Base-by-base conservation (phyloP, 1,140 invertebrate genomes). In the Elymnias hypermnestra region DNA sequence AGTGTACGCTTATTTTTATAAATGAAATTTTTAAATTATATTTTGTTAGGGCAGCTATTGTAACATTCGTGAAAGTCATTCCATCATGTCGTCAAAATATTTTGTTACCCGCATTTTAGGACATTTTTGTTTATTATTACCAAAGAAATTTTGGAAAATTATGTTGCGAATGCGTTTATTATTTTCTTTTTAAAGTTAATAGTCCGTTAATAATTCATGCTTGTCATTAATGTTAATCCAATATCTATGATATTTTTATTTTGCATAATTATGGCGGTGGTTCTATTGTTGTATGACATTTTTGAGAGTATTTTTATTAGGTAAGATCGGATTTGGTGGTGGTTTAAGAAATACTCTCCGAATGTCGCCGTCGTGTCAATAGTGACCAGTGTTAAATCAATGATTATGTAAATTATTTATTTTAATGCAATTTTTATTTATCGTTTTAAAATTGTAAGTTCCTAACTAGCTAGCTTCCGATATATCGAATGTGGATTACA, bases 401-500 rank as follows among this genome's bases (percentile, higher is more conserved):
- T 42, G 62, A n/a, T 67, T 66, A 65, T 82, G 71, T 75, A 70
- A 73, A 73, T 73, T 79, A 83, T 83, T 83, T 75, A 78, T 81
- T 77, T 29, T 51, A 44, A 29, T 29, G 29, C 17, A 44, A 56
- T 36, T 70, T 67, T 71, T 78, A 77, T 78, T 81, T 79, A 79
- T 76, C 70, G 54, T 61, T 61, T 65, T 77, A 72, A 77, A 78
- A 68, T 73, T 73, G 63, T 77, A 82, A 83, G 81, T 84, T 84
- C 81, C 81, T 84, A 84, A 79, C 68, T 70, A 81, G 72, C 72
- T 79, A 79, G 74, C 70, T 77, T 70, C 69, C 74, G 63, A 72
- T 22, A 51, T 38, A 31, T 38, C 40, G 42, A 37, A 43, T 28
- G 62, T 58, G 53, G 52, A 61, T 46, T 29, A 49, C 48, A 33